Evolutionary conservation across 1,140 invertebrate genomes (phyloP).

Genomic region (Anoplolepis gracilipes): DNA sequence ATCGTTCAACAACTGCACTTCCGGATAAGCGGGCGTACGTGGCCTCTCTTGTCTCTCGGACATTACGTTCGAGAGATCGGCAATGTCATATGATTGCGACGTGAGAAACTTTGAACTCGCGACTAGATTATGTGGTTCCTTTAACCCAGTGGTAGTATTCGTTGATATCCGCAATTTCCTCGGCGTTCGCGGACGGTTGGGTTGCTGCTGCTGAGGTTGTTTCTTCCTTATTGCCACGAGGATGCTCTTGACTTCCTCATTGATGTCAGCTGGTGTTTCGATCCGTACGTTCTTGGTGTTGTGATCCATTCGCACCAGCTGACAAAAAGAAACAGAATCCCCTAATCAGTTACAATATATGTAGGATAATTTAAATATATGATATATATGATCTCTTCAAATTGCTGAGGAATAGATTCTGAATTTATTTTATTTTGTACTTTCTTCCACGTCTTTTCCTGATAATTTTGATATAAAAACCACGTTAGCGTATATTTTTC

Average conservation of each 20-base stretch:
- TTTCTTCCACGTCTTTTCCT: too few species aligned
- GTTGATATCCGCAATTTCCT: slow-evolving; percentile 31
- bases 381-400: neutral
- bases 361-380: neutral
- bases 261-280: slow-evolving; percentile 79
- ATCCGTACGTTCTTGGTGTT: slow-evolving; percentile 79
- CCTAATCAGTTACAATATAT: neutral
- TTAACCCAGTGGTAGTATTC: neutral
- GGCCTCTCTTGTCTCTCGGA: slow-evolving; percentile 33
- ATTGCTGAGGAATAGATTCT: neutral
- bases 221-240: slow-evolving; percentile 7
- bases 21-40: slow-evolving; percentile 47
- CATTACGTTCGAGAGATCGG: slow-evolving; percentile 13
- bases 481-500: neutral
- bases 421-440: neutral
- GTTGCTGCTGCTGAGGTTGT: neutral
- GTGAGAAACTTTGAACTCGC: neutral
- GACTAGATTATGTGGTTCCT: slow-evolving; percentile 18
- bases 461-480: neutral
- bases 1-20: slow-evolving; percentile 73
- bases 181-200: neutral
- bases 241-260: slow-evolving; percentile 77
- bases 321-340: neutral
- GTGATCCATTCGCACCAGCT: slow-evolving; percentile 79
- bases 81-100: neutral